These are phyloP conservation scores for Antheraea assamensis DNA, from an alignment of 2,888 invertebrate species.

Conservation along the genomic window DNA sequence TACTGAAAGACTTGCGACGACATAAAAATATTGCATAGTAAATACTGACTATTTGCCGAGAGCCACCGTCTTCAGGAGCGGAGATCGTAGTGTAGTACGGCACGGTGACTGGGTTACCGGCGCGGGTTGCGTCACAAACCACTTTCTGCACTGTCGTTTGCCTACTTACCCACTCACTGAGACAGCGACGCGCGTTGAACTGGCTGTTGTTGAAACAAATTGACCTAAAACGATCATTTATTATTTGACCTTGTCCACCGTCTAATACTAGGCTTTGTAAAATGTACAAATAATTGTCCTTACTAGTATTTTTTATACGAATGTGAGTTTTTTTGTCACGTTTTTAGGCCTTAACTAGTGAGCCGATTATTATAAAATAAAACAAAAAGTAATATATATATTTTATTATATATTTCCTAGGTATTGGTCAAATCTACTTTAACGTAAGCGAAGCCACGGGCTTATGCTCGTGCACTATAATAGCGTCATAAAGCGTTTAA, in stretches of 20 bases:
- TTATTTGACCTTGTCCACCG: background rate
- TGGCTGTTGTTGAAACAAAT: conserved; percentile 50
- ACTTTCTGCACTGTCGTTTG: conserved; percentile 80
- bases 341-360: no score
- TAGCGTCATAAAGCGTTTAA: no score
- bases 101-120: conserved; percentile 76
- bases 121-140: conserved; percentile 75
- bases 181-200: conserved; percentile 58
- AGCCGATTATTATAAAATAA: no score
- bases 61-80: conserved; percentile 13
- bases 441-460: no score
- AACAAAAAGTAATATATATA: no score
- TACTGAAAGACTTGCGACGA: background rate
- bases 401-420: no score
- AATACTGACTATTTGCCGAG: background rate
- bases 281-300: no score
- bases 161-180: conserved; percentile 80
- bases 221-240: background rate
- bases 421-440: no score
- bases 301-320: no score
- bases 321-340: no score
- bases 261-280: no score
- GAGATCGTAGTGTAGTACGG: conserved; percentile 45
- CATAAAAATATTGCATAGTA: background rate
- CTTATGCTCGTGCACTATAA: no score